phyloP scores from a whole-genome alignment of 37 sponge, comb jelly and placozoan species.

The Aphrocallistes beatrix region DNA sequence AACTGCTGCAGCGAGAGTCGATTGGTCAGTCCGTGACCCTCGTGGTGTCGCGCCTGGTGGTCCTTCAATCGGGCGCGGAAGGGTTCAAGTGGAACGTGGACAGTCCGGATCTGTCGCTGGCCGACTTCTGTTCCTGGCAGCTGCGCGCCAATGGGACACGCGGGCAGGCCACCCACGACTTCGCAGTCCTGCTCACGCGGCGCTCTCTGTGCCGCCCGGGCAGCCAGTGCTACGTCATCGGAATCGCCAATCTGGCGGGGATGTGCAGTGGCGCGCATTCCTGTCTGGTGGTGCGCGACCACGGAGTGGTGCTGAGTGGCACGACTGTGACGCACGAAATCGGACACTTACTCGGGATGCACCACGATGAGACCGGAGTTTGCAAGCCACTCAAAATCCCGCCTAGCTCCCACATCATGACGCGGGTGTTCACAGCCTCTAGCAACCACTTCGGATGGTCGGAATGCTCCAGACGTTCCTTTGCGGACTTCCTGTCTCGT shows the following conservation, averaged over 20 bases:
- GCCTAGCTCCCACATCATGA: not conserved
- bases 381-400: not conserved
- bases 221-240: not conserved
- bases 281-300: not conserved
- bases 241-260: not conserved
- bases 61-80: not conserved
- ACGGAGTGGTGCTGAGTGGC: not conserved
- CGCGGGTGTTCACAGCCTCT: not conserved
- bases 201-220: not conserved
- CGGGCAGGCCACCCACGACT: not conserved
- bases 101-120: not conserved
- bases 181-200: not conserved
- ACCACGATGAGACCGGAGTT: not conserved
- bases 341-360: not conserved
- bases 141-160: not conserved
- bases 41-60: not conserved
- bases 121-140: not conserved
- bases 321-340: not conserved
- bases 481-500: constrained; percentile 5
- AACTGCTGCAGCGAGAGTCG: not conserved
- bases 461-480: constrained; percentile 17
- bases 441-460: not conserved
- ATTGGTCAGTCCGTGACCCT: not conserved
- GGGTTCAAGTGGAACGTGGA: not conserved
- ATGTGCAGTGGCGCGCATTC: not conserved